Conservation (phyloP, 2,888 invertebrate species). For the Sepiola atlantica region DNA sequence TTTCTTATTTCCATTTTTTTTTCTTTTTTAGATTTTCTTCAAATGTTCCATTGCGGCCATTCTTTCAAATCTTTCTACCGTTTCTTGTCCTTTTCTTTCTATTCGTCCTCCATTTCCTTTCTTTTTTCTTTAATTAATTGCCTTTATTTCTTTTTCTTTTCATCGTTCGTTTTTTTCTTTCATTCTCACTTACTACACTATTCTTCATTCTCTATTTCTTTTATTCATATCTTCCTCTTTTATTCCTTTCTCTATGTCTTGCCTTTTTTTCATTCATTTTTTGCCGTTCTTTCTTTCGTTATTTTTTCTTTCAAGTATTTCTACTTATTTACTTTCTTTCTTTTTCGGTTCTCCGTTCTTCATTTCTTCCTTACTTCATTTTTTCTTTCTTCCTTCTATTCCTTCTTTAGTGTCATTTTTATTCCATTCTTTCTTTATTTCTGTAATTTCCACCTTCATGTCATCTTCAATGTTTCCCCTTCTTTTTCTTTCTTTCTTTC, state of each 20-base stretch:
- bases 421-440: not conserved
- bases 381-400: not conserved
- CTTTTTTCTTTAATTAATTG: not conserved
- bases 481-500: not conserved
- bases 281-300: no score
- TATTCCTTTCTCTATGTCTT: not conserved
- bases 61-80: not conserved
- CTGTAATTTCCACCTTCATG: no score
- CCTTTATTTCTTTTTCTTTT: not conserved
- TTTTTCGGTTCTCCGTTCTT: no score
- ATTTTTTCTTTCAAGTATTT: no score
- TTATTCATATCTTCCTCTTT: not conserved
- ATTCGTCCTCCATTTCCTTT: not conserved
- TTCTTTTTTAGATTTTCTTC: not conserved
- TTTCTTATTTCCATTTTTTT: not conserved
- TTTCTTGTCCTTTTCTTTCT: not conserved
- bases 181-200: no score
- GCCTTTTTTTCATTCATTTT: not conserved
- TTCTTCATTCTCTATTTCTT: not conserved
- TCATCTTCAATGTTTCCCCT: no score
- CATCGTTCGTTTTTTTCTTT: not conserved
- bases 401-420: no score
- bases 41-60: not conserved
- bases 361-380: not conserved
- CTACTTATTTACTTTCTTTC: no score